These are phyloP conservation scores for Octonoba sinensis DNA, from an alignment of 2,888 invertebrate genomes.

Conservation along the genomic window DNA sequence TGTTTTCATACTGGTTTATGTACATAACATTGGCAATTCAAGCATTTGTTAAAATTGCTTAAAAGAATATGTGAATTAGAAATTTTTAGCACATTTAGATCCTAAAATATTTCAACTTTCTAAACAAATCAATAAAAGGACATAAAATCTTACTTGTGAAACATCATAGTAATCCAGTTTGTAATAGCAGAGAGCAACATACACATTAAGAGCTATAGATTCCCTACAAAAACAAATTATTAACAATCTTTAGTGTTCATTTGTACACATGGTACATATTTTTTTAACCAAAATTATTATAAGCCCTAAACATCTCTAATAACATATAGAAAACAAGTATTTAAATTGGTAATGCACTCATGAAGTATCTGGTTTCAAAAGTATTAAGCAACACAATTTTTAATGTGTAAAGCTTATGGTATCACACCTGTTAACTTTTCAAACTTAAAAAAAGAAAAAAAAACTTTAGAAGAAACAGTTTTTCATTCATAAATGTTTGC, in stretches of 20 bases:
- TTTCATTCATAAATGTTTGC: not conserved
- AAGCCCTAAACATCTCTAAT: no score
- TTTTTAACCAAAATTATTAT: no score
- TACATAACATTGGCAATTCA: no score
- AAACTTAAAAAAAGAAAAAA: not conserved
- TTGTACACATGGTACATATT: no score
- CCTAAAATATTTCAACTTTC: no score
- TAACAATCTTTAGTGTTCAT: not conserved
- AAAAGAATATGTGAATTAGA: no score
- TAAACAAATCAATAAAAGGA: no score
- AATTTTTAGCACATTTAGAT: no score
- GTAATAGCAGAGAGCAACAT: slow-evolving; percentile 97
- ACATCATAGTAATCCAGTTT: slow-evolving; percentile 98
- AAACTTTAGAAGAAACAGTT: not conserved
- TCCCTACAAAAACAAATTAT: slow-evolving; percentile 76
- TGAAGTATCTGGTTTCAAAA: not conserved
- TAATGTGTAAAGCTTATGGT: not conserved
- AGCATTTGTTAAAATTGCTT: no score
- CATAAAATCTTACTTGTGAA: slow-evolving; percentile 79
- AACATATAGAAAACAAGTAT: not conserved
- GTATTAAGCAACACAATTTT: not conserved
- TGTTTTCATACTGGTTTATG: no score
- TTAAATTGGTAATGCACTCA: not conserved
- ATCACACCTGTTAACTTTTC: not conserved
- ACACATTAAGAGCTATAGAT: slow-evolving; percentile 93